Evolutionary conservation across 2,888 invertebrate genomes (phyloP), one percentile per base, ranked within the genome.

Genomic region (Parapristionchus giblindavisi): DNA sequence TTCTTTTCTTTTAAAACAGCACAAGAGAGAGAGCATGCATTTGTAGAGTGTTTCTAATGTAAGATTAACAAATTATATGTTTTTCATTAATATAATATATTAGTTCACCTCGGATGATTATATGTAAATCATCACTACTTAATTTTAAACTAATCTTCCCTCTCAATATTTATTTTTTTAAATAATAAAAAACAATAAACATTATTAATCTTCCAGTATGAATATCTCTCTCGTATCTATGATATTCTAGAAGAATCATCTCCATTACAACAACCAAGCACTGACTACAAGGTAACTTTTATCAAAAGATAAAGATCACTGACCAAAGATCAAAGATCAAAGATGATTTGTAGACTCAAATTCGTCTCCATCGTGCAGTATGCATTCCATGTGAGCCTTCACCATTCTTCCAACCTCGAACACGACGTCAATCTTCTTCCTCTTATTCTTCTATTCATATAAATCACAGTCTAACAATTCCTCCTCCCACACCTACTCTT

Each of bases 321-420:
- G n/a, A n/a, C n/a, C n/a, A n/a, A n/a, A n/a, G n/a, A n/a, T n/a
- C n/a, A n/a, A n/a, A n/a, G n/a, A n/a, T n/a, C n/a, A n/a, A n/a
- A n/a, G n/a, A n/a, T 27, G 8, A 5, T 56, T 61, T 65, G 5
- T 29, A 65, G 63, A 43, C 63, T 43, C 63, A 43, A 17, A 29
- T 36, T 43, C 63, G 63, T 65, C 63, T 65, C 3, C 63, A 65
- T 43, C 40, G 43, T 11, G 63, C 63, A 27, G 63, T 65, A 0
- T 65, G 36, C 63, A 65, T 65, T 24, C 63, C 63, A 0, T 43
- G 43, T 17, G 63, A 65, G 27, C 63, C 63, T 17, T 65, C 63
- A 29, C 63, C 63, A 27, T 65, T 65, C 63, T 65, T 65, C 43
- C 63, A 65, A 65, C 63, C 63, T 65, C 63, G 63, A 4, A 8